Evolutionary conservation across 2,113 vertebrate species (phyloP).

Genomic region (Nibea coibor): DNA sequence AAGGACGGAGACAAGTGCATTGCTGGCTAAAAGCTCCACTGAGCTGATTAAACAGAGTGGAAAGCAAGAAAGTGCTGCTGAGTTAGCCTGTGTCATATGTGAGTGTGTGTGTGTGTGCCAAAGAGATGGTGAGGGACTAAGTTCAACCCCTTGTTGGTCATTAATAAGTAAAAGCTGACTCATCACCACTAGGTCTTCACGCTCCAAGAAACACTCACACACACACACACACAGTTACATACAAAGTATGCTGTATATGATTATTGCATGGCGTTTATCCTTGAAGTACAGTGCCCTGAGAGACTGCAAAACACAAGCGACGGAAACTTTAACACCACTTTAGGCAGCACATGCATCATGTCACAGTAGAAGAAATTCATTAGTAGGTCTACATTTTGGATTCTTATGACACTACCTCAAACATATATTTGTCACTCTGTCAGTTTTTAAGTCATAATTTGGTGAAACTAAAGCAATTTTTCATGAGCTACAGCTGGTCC

Average conservation of each 20-base stretch:
- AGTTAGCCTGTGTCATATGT: slow-evolving; percentile 44
- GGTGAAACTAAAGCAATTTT: not conserved
- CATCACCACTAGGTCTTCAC: slow-evolving; percentile 49
- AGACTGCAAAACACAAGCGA: not conserved
- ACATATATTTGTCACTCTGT: not conserved
- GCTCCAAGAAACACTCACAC: slow-evolving; percentile 18
- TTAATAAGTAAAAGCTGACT: slow-evolving; percentile 80
- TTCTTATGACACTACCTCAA: not conserved
- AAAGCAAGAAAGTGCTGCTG: slow-evolving; percentile 67
- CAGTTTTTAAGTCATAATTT: not conserved
- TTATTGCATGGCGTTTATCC: slow-evolving; percentile 1
- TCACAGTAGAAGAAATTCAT: not conserved
- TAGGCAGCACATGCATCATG: not conserved
- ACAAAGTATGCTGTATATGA: slow-evolving; percentile 9
- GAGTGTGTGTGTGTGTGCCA: not conserved
- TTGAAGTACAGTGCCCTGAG: not conserved
- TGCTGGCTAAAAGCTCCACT: slow-evolving; percentile 68
- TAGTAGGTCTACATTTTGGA: not conserved
- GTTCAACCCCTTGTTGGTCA: slow-evolving; percentile 64
- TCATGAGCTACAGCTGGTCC: not conserved
- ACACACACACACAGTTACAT: slow-evolving; percentile 14
- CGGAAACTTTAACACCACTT: not conserved
- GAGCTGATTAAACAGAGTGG: slow-evolving; percentile 71
- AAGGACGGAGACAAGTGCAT: slow-evolving; percentile 52
- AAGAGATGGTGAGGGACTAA: slow-evolving; percentile 46